These are phyloP conservation scores for Caenorhabditis angaria DNA, from an alignment of 2,888 invertebrate species.

Conservation along the genomic window DNA sequence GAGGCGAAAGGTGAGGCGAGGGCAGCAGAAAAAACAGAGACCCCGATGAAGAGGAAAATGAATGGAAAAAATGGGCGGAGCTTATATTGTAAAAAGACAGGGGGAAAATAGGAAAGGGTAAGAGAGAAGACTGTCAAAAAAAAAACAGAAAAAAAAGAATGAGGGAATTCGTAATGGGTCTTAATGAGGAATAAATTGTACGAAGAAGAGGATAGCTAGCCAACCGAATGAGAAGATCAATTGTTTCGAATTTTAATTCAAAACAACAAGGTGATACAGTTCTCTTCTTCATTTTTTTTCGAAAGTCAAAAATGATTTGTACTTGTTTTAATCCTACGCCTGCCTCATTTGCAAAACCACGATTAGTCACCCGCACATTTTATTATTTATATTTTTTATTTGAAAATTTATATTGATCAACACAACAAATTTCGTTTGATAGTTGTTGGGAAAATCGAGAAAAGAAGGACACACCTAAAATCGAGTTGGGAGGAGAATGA, in stretches of 20 bases:
- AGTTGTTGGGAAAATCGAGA: no score
- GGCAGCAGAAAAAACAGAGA: constrained; percentile 1
- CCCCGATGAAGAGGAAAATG: background rate
- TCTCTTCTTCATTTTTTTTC: no score
- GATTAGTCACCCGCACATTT: no score
- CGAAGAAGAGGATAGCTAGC: background rate
- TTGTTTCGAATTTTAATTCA: background rate
- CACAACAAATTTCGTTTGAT: no score
- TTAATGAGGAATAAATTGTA: constrained; percentile 45
- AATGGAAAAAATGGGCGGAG: constrained; percentile 6
- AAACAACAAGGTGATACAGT: background rate
- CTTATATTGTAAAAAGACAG: background rate
- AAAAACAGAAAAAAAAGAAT: constrained; percentile 5
- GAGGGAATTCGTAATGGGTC: constrained; percentile 19
- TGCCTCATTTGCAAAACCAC: no score
- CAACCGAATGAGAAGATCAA: background rate
- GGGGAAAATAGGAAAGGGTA: background rate
- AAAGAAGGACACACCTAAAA: no score
- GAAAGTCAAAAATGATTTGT: no score
- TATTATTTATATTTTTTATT: no score
- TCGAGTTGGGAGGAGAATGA: no score
- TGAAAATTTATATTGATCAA: no score
- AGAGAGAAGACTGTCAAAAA: constrained; percentile 12
- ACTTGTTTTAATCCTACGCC: no score
- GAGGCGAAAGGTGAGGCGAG: constrained; percentile 10